Base-by-base conservation (phyloP, 1,140 invertebrate species). In the Polyergus mexicanus region DNA sequence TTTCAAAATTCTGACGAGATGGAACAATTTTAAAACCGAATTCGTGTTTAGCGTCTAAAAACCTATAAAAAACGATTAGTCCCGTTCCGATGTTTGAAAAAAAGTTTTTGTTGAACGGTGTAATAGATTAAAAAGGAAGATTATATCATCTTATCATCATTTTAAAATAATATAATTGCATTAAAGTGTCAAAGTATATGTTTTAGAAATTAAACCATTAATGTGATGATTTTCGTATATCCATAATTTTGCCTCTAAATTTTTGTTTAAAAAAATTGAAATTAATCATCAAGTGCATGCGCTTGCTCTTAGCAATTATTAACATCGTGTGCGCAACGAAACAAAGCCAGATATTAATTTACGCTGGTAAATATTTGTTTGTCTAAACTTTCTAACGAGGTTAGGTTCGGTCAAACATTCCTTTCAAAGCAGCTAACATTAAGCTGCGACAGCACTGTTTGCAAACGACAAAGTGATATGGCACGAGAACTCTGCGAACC, bases 321-420 rank as follows among this genome's bases (percentile, higher is more conserved):
- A 38, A 81, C 25, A 22, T 81, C 25, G 6, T 22, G 19, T 60
- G 4, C 38, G 35, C 51, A 25, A 74, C 54, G 78, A 62, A 74
- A 74, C 78, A 83, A 83, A 83, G 78, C 54, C 78, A 83, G 68
- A 62, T 83, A 83, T 83, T 83, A 83, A 83, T 83, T 74, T 83
- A n/a, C 68, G 54, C 56, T 25, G 19, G 54, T 69, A 74, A 83
- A 83, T 83, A 74, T 83, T 83, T 71, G 66, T 56, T 58, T 32
- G 68, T 81, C 54, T 41, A 74, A 83, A 83, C 78, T 83, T 83
- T 62, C 78, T 74, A 83, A 83, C 54, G 78, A 83, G n/a, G 38
- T 83, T 83, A 83, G 54, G 68, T 72, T 72, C 25, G 56, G 8
- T 68, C 68, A 60, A 83, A 74, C n/a, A 83, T 83, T 74, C 28